phyloP scores from a whole-genome alignment of 30 jellyfish, hydroid and myxozoan species.

The Chrysaora quinquecirrha region DNA sequence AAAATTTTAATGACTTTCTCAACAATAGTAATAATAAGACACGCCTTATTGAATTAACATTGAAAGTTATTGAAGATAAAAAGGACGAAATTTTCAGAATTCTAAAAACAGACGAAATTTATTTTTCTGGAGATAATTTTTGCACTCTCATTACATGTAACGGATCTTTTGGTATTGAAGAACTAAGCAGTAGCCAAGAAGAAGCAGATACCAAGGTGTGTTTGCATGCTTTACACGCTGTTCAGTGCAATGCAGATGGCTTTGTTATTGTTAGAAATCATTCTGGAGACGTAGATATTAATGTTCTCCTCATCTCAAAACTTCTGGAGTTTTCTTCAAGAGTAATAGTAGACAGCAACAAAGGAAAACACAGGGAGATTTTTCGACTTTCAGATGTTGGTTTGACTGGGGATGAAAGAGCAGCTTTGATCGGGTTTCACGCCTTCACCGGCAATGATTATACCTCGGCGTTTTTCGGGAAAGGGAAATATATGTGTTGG shows the following conservation, averaged over 20 bases:
- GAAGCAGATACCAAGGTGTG: constrained; percentile 46
- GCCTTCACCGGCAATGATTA: constrained; percentile 23
- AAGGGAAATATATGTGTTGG: neutral
- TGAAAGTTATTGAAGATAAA: constrained; percentile 5
- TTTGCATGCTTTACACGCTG: constrained; percentile 27
- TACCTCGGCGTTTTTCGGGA: constrained; percentile 3
- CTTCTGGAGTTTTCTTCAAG: neutral
- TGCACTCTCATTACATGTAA: constrained; percentile 13
- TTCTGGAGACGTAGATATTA: constrained; percentile 46
- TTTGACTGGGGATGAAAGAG: neutral
- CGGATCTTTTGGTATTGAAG: neutral
- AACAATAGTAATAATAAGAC: constrained; percentile 12
- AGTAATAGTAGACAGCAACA: constrained; percentile 7
- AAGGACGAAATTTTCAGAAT: constrained; percentile 1
- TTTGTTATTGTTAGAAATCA: constrained; percentile 40
- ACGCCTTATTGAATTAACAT: neutral
- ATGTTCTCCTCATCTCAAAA: neutral
- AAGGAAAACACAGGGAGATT: neutral
- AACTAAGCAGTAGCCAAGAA: constrained; percentile 38
- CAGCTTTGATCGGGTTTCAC: constrained; percentile 4
- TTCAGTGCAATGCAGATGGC: constrained; percentile 26
- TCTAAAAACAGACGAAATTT: neutral
- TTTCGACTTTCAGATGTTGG: neutral
- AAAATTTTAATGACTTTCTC: constrained; percentile 1
- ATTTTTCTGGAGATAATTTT: constrained; percentile 7